Percentiles rank a stretch among this genome's conserved stretches.
Conservation (phyloP, 2,113 vertebrate genomes). For the Leuciscus idus region DNA sequence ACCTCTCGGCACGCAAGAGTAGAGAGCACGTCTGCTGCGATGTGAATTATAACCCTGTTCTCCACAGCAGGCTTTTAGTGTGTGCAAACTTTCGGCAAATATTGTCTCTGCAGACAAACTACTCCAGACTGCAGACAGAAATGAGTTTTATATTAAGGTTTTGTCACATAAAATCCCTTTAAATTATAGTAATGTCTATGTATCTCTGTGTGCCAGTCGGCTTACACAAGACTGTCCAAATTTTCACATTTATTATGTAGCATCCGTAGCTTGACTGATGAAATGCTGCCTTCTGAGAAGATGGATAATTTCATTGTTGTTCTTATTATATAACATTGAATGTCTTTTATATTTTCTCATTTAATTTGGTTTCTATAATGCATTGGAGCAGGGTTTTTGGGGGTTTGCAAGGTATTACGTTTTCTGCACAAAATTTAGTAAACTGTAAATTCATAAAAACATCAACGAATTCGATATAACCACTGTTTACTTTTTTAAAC, state of each 20-base stretch:
- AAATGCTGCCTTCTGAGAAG: slow-evolving; percentile 29
- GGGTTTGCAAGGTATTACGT: neutral
- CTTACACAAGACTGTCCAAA: neutral
- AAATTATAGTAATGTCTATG: slow-evolving; percentile 55
- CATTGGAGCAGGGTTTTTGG: neutral
- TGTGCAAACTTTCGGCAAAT: slow-evolving; percentile 67
- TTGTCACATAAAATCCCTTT: slow-evolving; percentile 68
- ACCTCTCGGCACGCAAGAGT: slow-evolving; percentile 17
- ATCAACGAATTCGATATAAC: neutral
- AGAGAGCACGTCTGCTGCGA: slow-evolving; percentile 53
- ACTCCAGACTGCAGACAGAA: slow-evolving; percentile 63
- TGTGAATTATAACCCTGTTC: slow-evolving; percentile 71
- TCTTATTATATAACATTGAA: neutral
- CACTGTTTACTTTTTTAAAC: too few relatives aligned
- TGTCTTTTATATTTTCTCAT: neutral
- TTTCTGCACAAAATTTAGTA: neutral
- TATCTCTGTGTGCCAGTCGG: neutral
- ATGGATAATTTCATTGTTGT: slow-evolving; percentile 1
- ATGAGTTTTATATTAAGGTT: slow-evolving; percentile 70
- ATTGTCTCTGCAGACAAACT: slow-evolving; percentile 74
- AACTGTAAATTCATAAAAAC: neutral
- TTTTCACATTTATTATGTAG: neutral
- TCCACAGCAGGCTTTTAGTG: slow-evolving; percentile 65
- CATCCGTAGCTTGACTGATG: slow-evolving; percentile 4
- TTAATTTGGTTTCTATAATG: neutral